A percentile compares a stretch with the other conserved stretches of the same genome.
Conservation (phyloP, 92 coral and sea anemone species). For the Blastomussa wellsi region DNA sequence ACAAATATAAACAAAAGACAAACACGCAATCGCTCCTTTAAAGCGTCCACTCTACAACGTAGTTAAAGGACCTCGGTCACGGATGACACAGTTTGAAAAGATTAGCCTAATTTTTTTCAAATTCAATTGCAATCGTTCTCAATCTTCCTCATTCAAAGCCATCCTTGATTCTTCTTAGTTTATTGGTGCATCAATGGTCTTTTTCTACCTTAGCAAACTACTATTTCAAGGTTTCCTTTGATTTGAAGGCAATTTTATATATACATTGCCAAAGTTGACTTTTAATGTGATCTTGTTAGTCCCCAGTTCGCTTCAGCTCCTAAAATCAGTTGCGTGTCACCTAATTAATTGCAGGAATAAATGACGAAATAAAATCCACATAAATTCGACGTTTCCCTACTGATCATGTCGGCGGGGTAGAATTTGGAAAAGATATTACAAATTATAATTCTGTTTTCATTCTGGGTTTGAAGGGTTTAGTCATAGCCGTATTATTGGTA, state of each 20-base stretch:
- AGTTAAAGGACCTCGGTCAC: too few species aligned
- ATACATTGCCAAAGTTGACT: too few species aligned
- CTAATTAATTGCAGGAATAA: constrained; percentile 2
- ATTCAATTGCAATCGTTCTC: too few species aligned
- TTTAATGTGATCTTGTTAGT: neutral
- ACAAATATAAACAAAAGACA: neutral
- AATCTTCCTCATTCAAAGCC: too few species aligned
- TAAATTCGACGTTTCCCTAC: neutral
- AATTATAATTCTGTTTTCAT: neutral
- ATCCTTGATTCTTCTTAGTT: too few species aligned
- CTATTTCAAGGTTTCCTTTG: too few species aligned
- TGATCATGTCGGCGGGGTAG: neutral
- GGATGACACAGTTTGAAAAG: too few species aligned
- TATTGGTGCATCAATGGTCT: too few species aligned
- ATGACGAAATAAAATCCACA: neutral
- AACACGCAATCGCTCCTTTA: neutral
- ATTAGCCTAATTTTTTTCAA: too few species aligned
- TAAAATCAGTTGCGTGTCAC: neutral
- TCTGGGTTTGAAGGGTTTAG: neutral
- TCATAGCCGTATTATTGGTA: neutral
- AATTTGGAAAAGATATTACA: neutral
- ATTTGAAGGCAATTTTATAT: too few species aligned
- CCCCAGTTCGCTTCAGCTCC: neutral
- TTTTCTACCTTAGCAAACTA: too few species aligned
- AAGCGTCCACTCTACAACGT: neutral